Evolutionary conservation across 2,113 vertebrate genomes (phyloP), one percentile per base, ranked within the genome.

Genomic region (Mystacornis crossleyi): DNA sequence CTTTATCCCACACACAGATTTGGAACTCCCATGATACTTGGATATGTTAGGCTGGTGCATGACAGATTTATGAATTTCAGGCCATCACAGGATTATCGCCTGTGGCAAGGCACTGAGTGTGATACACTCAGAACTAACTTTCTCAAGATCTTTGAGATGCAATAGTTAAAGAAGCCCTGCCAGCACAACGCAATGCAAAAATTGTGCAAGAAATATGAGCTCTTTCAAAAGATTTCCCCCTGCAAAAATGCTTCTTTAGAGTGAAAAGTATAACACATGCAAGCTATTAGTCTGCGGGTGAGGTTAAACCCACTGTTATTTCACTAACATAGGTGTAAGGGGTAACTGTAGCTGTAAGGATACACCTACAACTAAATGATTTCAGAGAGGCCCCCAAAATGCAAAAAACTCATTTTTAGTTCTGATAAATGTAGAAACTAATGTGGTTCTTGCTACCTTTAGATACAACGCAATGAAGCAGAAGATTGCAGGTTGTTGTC

Each of bases 41-140:
- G 24, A 9, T 51, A n/a, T 5, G 25, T 42, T 61, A 65, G 28
- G 25, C 31, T 48, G 38, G 40, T 67, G 55, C 42, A 36, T 69
- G 82, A 92, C 51, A 55, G 31, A 45, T 85, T 95, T 82, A 81
- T 79, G 84, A 69, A 82, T 94, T 79, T 89, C 61, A 82, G n/a
- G 40, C n/a, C 82, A 18, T 65, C 62, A 80, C 57, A 61, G 15
- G 47, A 85, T 62, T 82, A 79, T 64, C 2, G 8, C 50, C 33
- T 57, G 12, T 51, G 53, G 73, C 66, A 90, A 81, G 40, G 36
- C 50, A 47, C 25, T 66, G 18, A 77, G 84, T 1, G 4, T 18
- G 43, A 58, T 10, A 31, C 18, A 85, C 20, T 15, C 71, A 88
- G 81, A 55, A 61, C 12, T 16, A 20, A 38, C 24, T 90, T 92